Conservation (phyloP, 2,113 vertebrate genomes). For the Ardeotis arabs region DNA sequence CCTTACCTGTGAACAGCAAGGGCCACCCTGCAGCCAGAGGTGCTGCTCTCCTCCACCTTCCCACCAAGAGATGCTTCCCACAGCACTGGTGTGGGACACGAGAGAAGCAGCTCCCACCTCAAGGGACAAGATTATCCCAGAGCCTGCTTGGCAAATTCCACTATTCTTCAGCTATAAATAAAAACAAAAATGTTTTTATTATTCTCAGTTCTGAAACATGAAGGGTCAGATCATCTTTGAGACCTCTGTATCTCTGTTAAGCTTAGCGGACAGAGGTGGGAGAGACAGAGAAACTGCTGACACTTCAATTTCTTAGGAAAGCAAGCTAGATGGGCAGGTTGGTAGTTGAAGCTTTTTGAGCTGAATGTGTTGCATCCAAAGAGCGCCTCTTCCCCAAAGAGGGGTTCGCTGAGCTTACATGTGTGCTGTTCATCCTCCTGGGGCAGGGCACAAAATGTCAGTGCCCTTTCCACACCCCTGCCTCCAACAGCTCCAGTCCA, state of each 20-base stretch:
- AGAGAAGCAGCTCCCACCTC: neutral
- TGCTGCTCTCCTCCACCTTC: neutral
- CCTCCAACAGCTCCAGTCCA: neutral
- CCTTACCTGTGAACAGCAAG: neutral
- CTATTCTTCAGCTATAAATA: neutral
- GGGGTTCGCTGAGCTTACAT: neutral
- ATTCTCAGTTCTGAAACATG: neutral
- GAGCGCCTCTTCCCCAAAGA: accelerated
- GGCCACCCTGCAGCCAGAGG: neutral
- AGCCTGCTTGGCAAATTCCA: neutral
- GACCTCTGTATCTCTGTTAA: neutral
- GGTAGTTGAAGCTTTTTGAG: neutral
- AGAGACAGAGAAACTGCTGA: neutral
- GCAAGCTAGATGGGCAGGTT: neutral
- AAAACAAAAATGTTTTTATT: neutral
- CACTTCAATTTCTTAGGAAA: neutral
- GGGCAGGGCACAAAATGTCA: neutral
- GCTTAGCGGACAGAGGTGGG: neutral
- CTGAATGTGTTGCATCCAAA: neutral
- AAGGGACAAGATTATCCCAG: neutral
- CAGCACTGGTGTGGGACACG: neutral
- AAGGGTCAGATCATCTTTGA: neutral
- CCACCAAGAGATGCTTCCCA: neutral
- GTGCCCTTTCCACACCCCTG: neutral
- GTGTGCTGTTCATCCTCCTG: neutral